A percentile compares a stretch with the other conserved stretches of the same genome.
These are phyloP conservation scores for Noctua janthe DNA, from an alignment of 2,888 invertebrate species.

Conservation along the genomic window DNA sequence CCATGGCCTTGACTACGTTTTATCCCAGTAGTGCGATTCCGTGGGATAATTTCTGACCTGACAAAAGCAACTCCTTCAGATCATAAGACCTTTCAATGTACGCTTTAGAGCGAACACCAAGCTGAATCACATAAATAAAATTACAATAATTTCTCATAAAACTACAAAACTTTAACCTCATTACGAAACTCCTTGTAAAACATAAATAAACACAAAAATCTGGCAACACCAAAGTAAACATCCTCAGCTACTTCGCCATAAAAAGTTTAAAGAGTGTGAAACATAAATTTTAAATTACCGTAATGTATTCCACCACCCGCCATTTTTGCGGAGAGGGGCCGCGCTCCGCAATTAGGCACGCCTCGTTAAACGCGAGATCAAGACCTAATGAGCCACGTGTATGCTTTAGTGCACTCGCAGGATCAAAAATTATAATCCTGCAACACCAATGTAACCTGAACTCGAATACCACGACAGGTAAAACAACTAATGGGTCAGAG, in stretches of 20 bases:
- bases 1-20: too few species aligned
- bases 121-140: neutral
- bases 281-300: conserved; percentile 83
- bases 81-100: neutral
- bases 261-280: conserved; percentile 79
- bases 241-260: conserved; percentile 51
- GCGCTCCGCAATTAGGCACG: conserved; percentile 85
- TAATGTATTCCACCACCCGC: conserved; percentile 76
- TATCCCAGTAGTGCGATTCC: too few species aligned
- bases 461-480: conserved; percentile 35
- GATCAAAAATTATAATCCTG: conserved; percentile 86
- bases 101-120: neutral
- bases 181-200: conserved; percentile 40
- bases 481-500: conserved; percentile 55
- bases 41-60: neutral
- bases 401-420: conserved; percentile 85
- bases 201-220: conserved; percentile 62
- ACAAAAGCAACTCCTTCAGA: neutral
- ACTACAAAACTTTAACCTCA: conserved; percentile 34
- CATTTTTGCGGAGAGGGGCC: conserved; percentile 78
- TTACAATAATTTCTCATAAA: conserved; percentile 1
- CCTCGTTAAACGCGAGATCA: conserved; percentile 86
- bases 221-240: conserved; percentile 63
- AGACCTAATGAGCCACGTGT: conserved; percentile 88
- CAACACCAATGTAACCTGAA: conserved; percentile 71